Evolutionary conservation across 2,888 invertebrate genomes (phyloP).

Genomic region (Phyllotreta striolata): DNA sequence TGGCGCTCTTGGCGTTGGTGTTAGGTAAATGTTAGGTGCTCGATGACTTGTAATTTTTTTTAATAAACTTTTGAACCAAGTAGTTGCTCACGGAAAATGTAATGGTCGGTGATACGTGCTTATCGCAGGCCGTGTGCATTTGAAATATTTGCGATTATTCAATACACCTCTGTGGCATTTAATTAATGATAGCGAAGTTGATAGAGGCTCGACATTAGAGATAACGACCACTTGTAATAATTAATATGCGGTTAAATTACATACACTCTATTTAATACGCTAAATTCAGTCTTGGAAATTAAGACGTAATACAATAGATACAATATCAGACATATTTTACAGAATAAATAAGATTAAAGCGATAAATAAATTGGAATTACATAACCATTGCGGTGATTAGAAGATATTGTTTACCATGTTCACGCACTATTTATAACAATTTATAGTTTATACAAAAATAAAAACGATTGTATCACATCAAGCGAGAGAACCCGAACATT

Average conservation of each 20-base stretch:
- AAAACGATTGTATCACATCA: conserved; percentile 33
- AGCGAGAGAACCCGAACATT: conserved; percentile 42
- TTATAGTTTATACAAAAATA: conserved; percentile 7
- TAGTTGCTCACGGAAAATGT: not conserved
- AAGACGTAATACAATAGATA: conserved; percentile 13
- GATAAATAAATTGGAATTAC: too few species aligned
- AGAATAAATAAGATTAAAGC: not conserved
- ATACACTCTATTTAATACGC: conserved; percentile 7
- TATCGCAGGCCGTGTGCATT: too few species aligned
- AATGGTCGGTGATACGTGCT: not conserved
- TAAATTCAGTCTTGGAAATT: conserved; percentile 10
- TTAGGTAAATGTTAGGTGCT: conserved; percentile 66
- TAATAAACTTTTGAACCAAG: not conserved
- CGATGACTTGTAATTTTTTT: not conserved
- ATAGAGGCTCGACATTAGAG: too few species aligned
- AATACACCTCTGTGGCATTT: too few species aligned
- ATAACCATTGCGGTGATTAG: too few species aligned
- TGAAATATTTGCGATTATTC: too few species aligned
- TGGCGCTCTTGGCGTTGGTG: conserved; percentile 95
- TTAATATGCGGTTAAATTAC: not conserved
- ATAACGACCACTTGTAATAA: too few species aligned
- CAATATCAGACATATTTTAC: conserved; percentile 20
- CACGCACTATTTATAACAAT: not conserved
- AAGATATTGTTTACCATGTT: too few species aligned
- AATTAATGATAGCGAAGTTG: too few species aligned